Percentiles rank a stretch among this genome's conserved stretches.
phyloP scores from a whole-genome alignment of 2,888 invertebrate species.

The Microplitis deprimator region DNA sequence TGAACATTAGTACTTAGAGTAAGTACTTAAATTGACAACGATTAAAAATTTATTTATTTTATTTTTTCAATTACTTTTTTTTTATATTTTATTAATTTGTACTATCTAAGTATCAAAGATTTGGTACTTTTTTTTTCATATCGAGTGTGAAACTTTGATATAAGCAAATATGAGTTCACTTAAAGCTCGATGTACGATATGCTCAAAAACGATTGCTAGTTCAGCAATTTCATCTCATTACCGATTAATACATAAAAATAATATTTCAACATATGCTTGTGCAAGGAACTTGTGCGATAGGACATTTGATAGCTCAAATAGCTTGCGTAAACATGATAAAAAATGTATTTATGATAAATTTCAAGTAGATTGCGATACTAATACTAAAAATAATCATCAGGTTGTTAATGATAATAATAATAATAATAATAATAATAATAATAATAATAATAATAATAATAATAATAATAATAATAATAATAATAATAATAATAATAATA shows the following conservation, averaged over 20 bases:
- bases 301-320: background rate
- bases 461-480: no score
- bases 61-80: no score
- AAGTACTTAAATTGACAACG: background rate
- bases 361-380: background rate
- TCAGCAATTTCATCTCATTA: background rate
- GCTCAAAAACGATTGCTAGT: background rate
- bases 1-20: background rate
- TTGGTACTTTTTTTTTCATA: no score
- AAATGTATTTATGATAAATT: background rate
- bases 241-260: background rate
- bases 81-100: no score
- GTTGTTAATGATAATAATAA: no score
- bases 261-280: background rate
- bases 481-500: no score
- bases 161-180: background rate
- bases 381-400: no score
- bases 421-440: no score
- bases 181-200: background rate
- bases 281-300: background rate
- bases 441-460: no score
- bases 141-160: no score
- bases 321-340: background rate
- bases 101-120: no score
- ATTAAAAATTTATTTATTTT: no score